phyloP scores from a whole-genome alignment of 1,140 invertebrate genomes.

The Rhopalosiphum padi region DNA sequence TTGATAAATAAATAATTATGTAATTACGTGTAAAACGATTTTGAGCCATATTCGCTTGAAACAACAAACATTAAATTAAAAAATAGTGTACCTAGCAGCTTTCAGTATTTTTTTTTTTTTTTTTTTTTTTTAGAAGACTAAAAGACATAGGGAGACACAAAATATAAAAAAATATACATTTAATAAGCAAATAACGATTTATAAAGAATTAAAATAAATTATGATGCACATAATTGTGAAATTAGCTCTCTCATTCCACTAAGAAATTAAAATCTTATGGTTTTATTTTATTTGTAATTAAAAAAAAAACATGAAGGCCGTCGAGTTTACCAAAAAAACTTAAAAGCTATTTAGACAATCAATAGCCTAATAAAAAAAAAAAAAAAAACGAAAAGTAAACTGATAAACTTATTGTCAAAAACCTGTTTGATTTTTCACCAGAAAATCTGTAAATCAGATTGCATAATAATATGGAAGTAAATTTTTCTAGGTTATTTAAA shows the following conservation, averaged over 20 bases:
- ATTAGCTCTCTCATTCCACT: neutral
- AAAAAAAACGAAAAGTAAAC: neutral
- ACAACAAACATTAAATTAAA: neutral
- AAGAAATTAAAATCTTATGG: neutral
- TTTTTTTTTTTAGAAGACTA: no score
- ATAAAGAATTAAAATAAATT: neutral
- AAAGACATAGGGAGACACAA: no score
- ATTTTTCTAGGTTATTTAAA: neutral
- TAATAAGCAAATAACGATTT: neutral
- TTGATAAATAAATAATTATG: neutral
- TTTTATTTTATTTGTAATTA: neutral
- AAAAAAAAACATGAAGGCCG: neutral
- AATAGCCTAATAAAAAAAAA: neutral
- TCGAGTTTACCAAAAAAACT: neutral
- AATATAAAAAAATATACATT: no score
- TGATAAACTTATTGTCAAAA: neutral
- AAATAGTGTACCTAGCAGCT: neutral
- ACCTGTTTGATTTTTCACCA: neutral
- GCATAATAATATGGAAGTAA: neutral
- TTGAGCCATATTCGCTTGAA: neutral
- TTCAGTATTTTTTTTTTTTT: no score
- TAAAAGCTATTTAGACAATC: neutral
- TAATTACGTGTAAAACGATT: neutral
- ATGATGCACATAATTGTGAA: neutral
- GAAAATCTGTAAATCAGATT: neutral